Evolutionary conservation across 1,140 invertebrate genomes (phyloP), one percentile per base, ranked within the genome.

Genomic region (Macrobrachium nipponense): DNA sequence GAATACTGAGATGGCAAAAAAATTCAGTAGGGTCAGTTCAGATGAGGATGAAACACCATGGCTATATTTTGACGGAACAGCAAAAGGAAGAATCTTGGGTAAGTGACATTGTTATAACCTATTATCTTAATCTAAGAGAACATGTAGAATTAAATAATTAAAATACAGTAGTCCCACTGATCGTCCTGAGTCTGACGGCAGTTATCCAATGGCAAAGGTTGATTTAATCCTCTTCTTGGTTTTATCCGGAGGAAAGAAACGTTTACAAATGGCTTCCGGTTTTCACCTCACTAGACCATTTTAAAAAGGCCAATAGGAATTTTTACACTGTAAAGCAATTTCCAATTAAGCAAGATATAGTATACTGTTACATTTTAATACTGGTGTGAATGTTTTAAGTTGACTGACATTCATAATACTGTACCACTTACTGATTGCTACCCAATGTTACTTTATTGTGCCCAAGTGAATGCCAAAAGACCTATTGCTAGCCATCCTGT

Each of bases 41-140:
- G 73, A 23, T 58, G 2, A 76, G 73, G 44, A 20, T 76, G 73
- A 76, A 76, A 76, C 18, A 58, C 73, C 73, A 76, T 58, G n/a
- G 18, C 51, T 76, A 15, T 36, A 4, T 58, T 70, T 76, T 18
- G 14, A n/a, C 3, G 44, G 73, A 76, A 20, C 11, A 58, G n/a
- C 7, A 20, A 76, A 58, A 7, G n/a, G 5, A 44, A 76, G 23
- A 12, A 76, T 76, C 23, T 23, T 36, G n/a, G 51, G 11, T 51
- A 51, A 51, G 51, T 58, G 18, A 58, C 12, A 0, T 76, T 15
- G 20, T 8, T 58, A 76, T 76, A 23, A 10, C 20, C 44, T 58
- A 59, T 15, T 51, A 12, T 36, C 17, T 23, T 20, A 27, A 70
- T n/a, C 14, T 70, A 27, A 20, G 68, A 14, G 23, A 11, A 76